Evolutionary conservation across 1,140 invertebrate species (phyloP).

Genomic region (Stegodyphus mimosarum): DNA sequence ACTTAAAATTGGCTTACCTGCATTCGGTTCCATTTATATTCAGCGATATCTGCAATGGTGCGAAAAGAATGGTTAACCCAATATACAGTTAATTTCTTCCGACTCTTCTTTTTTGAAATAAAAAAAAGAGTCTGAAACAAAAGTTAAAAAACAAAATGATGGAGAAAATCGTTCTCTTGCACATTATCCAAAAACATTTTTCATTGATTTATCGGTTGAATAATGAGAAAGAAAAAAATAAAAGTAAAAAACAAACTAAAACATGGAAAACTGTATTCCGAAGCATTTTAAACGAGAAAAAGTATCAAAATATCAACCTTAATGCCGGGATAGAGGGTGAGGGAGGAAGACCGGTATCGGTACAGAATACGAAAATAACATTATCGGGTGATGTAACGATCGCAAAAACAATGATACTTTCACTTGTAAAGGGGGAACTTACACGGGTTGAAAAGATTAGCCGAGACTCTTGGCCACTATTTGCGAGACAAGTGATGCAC

Average conservation of each 20-base stretch:
- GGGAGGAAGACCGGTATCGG: neutral
- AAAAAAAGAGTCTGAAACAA: neutral
- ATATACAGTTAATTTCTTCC: conserved; percentile 21
- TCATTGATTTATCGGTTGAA: conserved; percentile 20
- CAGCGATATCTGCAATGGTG: neutral
- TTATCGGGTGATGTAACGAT: conserved; percentile 6
- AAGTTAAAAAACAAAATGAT: neutral
- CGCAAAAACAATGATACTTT: neutral
- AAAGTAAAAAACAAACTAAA: neutral
- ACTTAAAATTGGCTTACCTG: too few species aligned
- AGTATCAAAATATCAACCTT: too few species aligned
- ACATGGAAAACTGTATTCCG: conserved; percentile 8
- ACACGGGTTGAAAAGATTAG: neutral
- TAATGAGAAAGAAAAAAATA: neutral
- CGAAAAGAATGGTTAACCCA: conserved; percentile 3
- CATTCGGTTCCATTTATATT: too few species aligned
- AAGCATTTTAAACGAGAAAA: neutral
- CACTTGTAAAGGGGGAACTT: neutral
- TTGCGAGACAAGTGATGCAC: neutral
- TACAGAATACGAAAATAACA: conserved; percentile 4
- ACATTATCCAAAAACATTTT: conserved; percentile 28
- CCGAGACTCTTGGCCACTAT: neutral
- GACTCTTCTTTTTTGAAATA: neutral
- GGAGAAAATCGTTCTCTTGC: conserved; percentile 10
- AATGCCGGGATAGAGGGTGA: neutral